A percentile compares a stretch with the other conserved stretches of the same genome.
Conservation (phyloP, 2,888 invertebrate species). For the Smittia aterrima region DNA sequence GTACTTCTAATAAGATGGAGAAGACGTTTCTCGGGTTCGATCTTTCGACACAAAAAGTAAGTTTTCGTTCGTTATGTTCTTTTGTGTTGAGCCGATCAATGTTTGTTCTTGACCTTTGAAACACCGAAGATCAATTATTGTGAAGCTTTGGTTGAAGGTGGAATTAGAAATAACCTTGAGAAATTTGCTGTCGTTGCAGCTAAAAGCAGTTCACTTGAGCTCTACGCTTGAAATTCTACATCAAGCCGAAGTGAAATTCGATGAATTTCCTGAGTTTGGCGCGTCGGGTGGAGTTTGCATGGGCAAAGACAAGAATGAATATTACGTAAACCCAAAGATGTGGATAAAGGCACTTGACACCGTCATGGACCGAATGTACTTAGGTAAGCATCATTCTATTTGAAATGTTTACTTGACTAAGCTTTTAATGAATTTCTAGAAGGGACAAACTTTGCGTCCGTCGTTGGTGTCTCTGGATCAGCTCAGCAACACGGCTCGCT, state of each 20-base stretch:
- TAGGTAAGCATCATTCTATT: too few species aligned
- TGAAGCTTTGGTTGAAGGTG: background rate
- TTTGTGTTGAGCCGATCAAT: background rate
- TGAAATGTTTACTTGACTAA: too few species aligned
- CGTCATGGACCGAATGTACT: slow-evolving; percentile 70
- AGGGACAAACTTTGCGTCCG: slow-evolving; percentile 77
- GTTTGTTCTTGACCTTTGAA: background rate
- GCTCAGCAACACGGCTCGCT: slow-evolving; percentile 99
- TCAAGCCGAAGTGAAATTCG: slow-evolving; percentile 84
- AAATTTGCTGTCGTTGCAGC: slow-evolving; percentile 56
- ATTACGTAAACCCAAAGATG: slow-evolving; percentile 82
- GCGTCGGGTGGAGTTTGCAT: slow-evolving; percentile 60
- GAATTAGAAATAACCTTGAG: slow-evolving; percentile 32
- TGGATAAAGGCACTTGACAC: slow-evolving; percentile 96
- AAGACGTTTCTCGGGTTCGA: slow-evolving; percentile 76
- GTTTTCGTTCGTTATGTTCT: slow-evolving; percentile 45
- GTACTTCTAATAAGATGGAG: background rate
- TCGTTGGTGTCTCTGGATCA: slow-evolving; percentile 85
- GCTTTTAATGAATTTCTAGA: slow-evolving; percentile 75
- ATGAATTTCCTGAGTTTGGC: slow-evolving; percentile 79
- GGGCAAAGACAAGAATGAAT: slow-evolving; percentile 54
- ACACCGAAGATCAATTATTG: background rate
- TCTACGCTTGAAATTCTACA: slow-evolving; percentile 70
- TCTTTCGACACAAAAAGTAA: slow-evolving; percentile 84
- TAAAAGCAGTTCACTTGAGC: slow-evolving; percentile 84